A percentile compares a stretch with the other conserved stretches of the same genome.
These are phyloP conservation scores for Tamias sibiricus DNA, from an alignment of 2,113 vertebrate genomes.

Conservation along the genomic window DNA sequence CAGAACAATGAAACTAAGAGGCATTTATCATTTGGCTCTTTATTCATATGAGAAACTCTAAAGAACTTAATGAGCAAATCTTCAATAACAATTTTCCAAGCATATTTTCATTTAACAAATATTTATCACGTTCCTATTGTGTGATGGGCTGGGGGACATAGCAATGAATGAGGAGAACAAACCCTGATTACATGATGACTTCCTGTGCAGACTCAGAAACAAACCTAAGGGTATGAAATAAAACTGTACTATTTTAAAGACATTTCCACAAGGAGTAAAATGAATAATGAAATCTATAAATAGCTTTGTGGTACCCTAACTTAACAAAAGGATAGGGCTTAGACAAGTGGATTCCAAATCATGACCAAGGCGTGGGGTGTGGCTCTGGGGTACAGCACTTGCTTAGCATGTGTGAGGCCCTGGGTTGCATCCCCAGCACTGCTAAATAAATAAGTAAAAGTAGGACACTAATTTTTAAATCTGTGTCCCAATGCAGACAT, in stretches of 20 bases:
- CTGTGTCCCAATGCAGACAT: neutral
- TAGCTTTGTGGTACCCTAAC: neutral
- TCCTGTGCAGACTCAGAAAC: neutral
- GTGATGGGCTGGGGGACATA: neutral
- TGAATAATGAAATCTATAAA: conserved; percentile 17
- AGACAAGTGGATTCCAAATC: neutral
- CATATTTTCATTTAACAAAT: neutral
- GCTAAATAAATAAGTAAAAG: neutral
- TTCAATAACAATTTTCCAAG: neutral
- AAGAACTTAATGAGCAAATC: neutral
- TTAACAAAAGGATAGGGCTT: neutral
- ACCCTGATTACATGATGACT: neutral
- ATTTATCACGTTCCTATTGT: neutral
- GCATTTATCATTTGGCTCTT: neutral
- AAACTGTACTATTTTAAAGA: conserved; percentile 28
- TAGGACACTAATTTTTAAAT: conserved; percentile 30
- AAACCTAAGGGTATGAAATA: neutral
- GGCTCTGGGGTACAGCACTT: neutral
- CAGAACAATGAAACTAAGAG: neutral
- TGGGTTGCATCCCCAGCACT: neutral
- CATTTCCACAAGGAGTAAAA: neutral
- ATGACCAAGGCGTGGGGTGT: neutral
- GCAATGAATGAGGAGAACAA: neutral
- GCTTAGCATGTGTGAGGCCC: neutral
- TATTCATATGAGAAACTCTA: neutral